Evolutionary conservation across 2,113 vertebrate genomes (phyloP), one percentile per base, ranked within the genome.

Genomic region (Chloroceryle aenea): DNA sequence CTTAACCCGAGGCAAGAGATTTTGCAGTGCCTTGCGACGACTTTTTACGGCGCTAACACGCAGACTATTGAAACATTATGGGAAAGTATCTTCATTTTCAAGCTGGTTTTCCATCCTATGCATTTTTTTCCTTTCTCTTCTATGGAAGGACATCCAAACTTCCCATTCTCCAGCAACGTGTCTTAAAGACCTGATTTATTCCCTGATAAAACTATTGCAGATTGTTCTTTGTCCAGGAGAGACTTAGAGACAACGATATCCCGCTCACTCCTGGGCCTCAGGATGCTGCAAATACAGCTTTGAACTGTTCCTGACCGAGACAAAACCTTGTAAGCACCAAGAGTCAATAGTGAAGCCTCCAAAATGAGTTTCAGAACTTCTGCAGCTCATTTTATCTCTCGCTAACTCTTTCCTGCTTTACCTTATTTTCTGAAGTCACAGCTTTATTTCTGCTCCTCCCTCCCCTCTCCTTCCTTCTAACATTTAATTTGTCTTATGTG

Each of bases 401-500:
- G 19, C 71, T 34, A n/a, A 64, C 36, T 63, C 71, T 67, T 67
- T 59, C 89, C 77, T 85, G 63, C 42, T 79, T 76, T 58, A 42
- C 89, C 59, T 83, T 48, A 5, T 91, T 89, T 94, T 85, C 89
- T 77, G 72, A 71, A 95, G 62, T 34, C 34, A 7, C 81, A 71
- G 74, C 50, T 90, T 83, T 47, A 69, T 30, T 85, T 80, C 87
- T 93, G 72, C 64, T 95, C 93, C 93, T 95, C 83, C 90, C 90
- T 92, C 85, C 77, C 85, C 55, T 93, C 90, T 93, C 90, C 79
- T 84, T 92, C 88, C 82, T 93, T 64, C 95, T 48, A 88, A 78
- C 93, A 96, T 96, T 96, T 90, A 86, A 96, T 95, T 96, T 95
- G 88, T 96, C 89, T 95, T 94, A 32, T 29, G 59, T 64, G 93